These are phyloP conservation scores for Chamaetylas fuelleborni DNA, from an alignment of 2,113 vertebrate genomes.

Conservation along the genomic window DNA sequence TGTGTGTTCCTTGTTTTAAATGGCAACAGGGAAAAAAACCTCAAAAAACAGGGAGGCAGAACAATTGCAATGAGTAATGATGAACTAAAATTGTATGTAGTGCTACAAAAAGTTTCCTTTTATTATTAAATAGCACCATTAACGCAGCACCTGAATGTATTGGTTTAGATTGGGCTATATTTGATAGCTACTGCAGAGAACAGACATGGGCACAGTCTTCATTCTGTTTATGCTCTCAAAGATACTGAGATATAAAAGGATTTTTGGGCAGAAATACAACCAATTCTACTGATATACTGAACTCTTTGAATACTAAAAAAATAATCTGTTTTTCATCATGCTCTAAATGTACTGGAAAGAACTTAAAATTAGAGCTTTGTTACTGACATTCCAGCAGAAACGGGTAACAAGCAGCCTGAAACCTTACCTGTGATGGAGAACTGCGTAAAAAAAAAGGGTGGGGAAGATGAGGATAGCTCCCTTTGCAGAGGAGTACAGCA, in stretches of 20 bases:
- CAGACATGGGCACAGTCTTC: not conserved
- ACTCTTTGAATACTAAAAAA: not conserved
- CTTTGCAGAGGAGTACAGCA: not conserved
- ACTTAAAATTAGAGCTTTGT: not conserved
- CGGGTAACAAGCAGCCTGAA: rapidly evolving
- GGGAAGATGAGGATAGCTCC: not conserved
- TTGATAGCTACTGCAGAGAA: not conserved
- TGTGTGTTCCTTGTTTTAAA: not conserved
- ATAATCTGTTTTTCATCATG: not conserved
- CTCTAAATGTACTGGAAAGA: not conserved
- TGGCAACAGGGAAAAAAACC: not conserved
- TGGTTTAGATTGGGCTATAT: not conserved
- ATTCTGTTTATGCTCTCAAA: not conserved
- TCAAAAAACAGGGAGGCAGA: not conserved
- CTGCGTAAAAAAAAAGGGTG: not conserved
- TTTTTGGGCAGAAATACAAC: not conserved
- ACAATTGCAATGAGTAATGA: not conserved
- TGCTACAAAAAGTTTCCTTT: not conserved
- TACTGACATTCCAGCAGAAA: not conserved
- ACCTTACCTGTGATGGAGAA: not conserved
- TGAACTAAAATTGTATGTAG: not conserved
- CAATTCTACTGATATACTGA: not conserved
- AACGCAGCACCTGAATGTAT: not conserved
- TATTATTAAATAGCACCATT: not conserved
- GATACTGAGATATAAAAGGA: not conserved